Base-by-base conservation (phyloP, 2,797 vertebrate genomes). In the Sus cebifrons region DNA sequence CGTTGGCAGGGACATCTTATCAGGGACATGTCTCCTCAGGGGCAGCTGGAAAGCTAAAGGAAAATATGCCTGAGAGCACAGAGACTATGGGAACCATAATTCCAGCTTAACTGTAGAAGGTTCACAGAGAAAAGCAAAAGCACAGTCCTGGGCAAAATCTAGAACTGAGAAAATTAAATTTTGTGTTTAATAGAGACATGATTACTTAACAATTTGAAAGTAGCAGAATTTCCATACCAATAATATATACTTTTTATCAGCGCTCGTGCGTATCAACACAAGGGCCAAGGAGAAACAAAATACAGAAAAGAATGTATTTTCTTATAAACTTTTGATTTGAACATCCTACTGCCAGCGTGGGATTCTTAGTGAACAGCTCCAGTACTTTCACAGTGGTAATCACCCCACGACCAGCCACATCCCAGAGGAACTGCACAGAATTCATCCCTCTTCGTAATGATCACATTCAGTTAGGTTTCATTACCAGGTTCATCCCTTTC, bases 251-350 rank as follows among this genome's bases (percentile, higher is more conserved):
- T 67, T 93, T 56, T 62, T 65, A 92, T 68, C 90, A 78, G 0
- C 11, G 82, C 68, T 71, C 73, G 68, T 9, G n/a, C 23, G 1
- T 68, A 27, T 68, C 56, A 67, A 73, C 88, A 21, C 16, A 82
- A 64, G 58, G 90, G 82, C 40, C 71, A 44, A 74, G 49, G 56
- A 93, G 36, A 81, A 87, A 44, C 64, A 91, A 86, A 74, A 73
- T 83, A 2, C 6, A 58, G 58, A 68, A 94, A 92, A 81, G 56
- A 12, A 44, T 78, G 78, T 71, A 17, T 78, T 92, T 89, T 86
- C 87, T 52, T 68, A 49, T 14, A 86, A 77, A 73, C 36, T 11
- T 96, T 65, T 70, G 36, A 68, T 74, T 23, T 78, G 82, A 88
- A 54, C 18, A 17, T 64, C 7, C 86, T 85, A 11, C 64, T 36